These are phyloP conservation scores for Catharus fuscescens DNA, from an alignment of 2,113 vertebrate species.

Conservation along the genomic window DNA sequence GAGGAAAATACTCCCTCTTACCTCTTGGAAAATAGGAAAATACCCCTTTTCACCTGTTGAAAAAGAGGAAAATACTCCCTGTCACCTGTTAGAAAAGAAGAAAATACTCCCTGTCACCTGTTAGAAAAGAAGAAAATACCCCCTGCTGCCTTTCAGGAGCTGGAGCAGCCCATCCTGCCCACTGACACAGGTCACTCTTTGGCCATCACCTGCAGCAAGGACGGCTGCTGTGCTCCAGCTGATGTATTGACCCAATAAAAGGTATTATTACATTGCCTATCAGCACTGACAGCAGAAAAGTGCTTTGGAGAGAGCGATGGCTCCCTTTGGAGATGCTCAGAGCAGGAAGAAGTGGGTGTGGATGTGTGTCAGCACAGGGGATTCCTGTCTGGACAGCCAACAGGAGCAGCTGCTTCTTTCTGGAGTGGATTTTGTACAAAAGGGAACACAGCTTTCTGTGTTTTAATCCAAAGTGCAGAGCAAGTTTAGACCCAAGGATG, in stretches of 20 bases:
- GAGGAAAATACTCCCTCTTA: no score
- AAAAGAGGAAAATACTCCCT: neutral
- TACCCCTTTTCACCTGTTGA: neutral
- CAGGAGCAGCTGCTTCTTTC: neutral
- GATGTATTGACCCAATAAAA: constrained; percentile 75
- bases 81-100: neutral
- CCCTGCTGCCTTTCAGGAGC: neutral
- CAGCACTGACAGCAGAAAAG: constrained; percentile 47
- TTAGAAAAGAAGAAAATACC: neutral
- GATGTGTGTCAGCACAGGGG: neutral
- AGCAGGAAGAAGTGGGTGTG: neutral
- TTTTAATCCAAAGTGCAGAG: neutral
- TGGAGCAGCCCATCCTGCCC: neutral
- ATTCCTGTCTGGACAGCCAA: neutral
- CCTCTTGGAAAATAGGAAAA: no score
- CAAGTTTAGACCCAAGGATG: neutral
- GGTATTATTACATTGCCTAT: constrained; percentile 65
- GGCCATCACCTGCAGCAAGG: constrained; percentile 41
- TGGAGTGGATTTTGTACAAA: neutral
- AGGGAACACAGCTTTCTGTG: neutral
- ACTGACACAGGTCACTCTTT: constrained; percentile 27
- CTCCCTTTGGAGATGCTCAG: constrained; percentile 43
- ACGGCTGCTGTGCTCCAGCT: constrained; percentile 70
- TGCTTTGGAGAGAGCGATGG: constrained; percentile 52
- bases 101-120: neutral